Evolutionary conservation across 2,113 vertebrate genomes (phyloP).

Genomic region (Mustelus asterias): DNA sequence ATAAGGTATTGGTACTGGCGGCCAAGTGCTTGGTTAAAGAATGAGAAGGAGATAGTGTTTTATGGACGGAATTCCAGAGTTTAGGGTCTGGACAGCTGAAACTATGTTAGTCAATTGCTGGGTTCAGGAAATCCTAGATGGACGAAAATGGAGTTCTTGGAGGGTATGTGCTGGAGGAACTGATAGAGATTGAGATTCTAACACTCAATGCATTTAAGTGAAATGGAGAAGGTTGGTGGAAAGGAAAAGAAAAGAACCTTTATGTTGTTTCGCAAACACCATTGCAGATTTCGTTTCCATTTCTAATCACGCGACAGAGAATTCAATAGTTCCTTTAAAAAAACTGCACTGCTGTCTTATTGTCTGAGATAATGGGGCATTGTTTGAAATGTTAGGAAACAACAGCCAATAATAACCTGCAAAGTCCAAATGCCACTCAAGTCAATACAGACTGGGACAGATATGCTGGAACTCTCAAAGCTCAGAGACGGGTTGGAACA

Average conservation of each 20-base stretch:
- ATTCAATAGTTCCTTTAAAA: neutral
- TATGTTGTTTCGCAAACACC: neutral
- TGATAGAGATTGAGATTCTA: neutral
- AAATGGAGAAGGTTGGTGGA: neutral
- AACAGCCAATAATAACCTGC: neutral
- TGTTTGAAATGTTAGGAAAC: neutral
- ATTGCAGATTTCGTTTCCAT: neutral
- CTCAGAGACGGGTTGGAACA: neutral
- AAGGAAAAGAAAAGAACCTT: neutral
- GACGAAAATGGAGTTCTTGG: neutral
- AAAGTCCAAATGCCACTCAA: neutral
- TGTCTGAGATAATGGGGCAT: neutral
- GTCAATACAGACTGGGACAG: neutral
- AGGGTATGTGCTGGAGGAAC: neutral
- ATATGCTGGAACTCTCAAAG: neutral
- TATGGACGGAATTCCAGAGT: neutral
- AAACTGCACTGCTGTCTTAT: neutral
- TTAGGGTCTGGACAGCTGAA: neutral
- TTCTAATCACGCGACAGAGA: neutral
- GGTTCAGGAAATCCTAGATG: neutral
- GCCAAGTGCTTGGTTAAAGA: neutral
- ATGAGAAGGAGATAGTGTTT: neutral
- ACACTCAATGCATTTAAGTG: neutral
- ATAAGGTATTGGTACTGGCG: too few relatives aligned
- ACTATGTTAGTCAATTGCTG: neutral